phyloP scores from a whole-genome alignment of 2,113 vertebrate species.

The Pyxicephalus adspersus region DNA sequence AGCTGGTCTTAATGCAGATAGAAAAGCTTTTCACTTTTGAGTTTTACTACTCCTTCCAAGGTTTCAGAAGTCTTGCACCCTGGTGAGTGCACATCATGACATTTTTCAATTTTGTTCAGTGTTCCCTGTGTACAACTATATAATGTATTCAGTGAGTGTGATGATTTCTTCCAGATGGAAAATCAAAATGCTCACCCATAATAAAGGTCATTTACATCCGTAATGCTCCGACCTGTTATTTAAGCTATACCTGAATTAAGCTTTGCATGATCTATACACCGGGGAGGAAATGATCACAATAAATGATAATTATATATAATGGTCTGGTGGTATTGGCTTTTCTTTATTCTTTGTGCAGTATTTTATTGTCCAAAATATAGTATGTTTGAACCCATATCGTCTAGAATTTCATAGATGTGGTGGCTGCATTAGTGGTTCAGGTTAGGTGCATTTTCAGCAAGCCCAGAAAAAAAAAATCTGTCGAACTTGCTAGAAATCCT shows the following conservation, averaged over 20 bases:
- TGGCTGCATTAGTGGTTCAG: too few species aligned
- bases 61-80: background rate
- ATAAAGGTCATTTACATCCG: background rate
- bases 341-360: constrained; percentile 6
- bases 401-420: background rate
- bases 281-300: background rate
- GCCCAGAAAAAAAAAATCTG: too few species aligned
- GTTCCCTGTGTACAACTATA: background rate
- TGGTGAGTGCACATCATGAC: background rate
- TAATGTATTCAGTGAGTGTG: background rate
- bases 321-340: background rate
- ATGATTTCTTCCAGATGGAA: background rate
- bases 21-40: too few species aligned
- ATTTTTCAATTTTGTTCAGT: background rate
- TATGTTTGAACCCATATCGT: background rate
- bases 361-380: background rate
- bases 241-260: background rate
- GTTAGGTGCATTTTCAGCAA: too few species aligned
- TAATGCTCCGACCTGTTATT: background rate
- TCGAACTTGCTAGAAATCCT: too few species aligned
- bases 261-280: constrained; percentile 2
- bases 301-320: background rate
- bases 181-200: background rate
- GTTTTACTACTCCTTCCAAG: background rate
- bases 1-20: too few species aligned